Conservation (phyloP, 2,113 vertebrate species). For the Forbesichthys papilliferus region DNA sequence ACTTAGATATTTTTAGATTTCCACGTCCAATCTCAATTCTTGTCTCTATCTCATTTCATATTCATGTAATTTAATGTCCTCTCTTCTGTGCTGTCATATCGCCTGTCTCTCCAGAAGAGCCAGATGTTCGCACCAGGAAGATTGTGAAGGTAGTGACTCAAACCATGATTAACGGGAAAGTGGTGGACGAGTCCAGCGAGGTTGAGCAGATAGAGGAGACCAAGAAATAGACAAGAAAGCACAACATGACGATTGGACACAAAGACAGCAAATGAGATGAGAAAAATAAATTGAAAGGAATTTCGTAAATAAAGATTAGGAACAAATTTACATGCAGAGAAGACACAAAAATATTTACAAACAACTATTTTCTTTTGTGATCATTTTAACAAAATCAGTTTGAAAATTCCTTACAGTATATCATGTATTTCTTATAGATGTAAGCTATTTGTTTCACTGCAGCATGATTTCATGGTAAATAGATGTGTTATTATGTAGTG, state of each 20-base stretch:
- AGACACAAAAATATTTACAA: neutral
- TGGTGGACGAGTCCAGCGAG: slow-evolving; percentile 81
- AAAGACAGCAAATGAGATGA: neutral
- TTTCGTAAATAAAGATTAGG: neutral
- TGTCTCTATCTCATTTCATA: neutral
- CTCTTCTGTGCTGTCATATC: neutral
- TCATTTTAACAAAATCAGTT: too few relatives aligned
- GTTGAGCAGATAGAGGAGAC: slow-evolving; percentile 79
- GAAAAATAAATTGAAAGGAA: neutral
- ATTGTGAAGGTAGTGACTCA: slow-evolving; percentile 83
- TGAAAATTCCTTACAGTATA: neutral
- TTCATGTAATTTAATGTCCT: neutral
- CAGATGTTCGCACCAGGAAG: slow-evolving; percentile 79
- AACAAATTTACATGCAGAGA: neutral
- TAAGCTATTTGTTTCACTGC: neutral
- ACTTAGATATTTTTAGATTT: too few relatives aligned
- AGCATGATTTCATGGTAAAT: too few relatives aligned
- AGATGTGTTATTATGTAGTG: too few relatives aligned
- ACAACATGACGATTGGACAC: neutral
- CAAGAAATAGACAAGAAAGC: slow-evolving; percentile 61
- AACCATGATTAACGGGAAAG: slow-evolving; percentile 80
- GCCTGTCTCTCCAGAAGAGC: slow-evolving; percentile 66
- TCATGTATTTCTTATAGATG: neutral
- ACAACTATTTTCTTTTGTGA: too few relatives aligned
- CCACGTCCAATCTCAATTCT: too few relatives aligned